These are phyloP conservation scores for Platycheirus rosarum DNA, from an alignment of 2,888 invertebrate species.

Conservation along the genomic window DNA sequence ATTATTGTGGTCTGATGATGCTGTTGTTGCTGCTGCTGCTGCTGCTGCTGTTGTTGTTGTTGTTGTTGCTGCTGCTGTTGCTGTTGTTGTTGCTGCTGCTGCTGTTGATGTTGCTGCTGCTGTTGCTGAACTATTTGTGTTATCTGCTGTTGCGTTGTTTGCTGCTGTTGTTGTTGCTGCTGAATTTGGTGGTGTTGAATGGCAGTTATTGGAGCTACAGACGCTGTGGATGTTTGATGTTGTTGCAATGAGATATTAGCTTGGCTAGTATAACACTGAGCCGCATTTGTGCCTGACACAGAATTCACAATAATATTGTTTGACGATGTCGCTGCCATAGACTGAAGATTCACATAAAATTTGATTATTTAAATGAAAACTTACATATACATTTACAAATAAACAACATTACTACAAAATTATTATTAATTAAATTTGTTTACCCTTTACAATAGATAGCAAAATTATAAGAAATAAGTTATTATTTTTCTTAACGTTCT, in stretches of 20 bases:
- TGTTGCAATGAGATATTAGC: slow-evolving; percentile 77
- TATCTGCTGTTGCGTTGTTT: slow-evolving; percentile 80
- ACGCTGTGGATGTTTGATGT: slow-evolving; percentile 77
- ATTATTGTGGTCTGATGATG: slow-evolving; percentile 75
- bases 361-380: slow-evolving; percentile 30
- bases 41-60: slow-evolving; percentile 66
- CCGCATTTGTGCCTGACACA: slow-evolving; percentile 80
- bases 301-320: slow-evolving; percentile 82
- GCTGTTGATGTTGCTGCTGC: slow-evolving; percentile 58
- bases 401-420: slow-evolving; percentile 17
- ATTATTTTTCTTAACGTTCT: slow-evolving; percentile 29
- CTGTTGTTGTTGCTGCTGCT: slow-evolving; percentile 75
- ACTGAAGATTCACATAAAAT: slow-evolving; percentile 56
- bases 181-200: slow-evolving; percentile 76
- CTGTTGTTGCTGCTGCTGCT: slow-evolving; percentile 66
- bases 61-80: slow-evolving; percentile 75
- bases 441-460: slow-evolving; percentile 10
- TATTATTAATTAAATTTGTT: not conserved
- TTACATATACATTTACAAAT: not conserved
- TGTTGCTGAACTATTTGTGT: slow-evolving; percentile 79
- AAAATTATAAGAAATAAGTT: slow-evolving; percentile 43
- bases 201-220: slow-evolving; percentile 76
- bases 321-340: slow-evolving; percentile 79
- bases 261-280: slow-evolving; percentile 78
- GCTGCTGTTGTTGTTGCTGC: slow-evolving; percentile 76